Percentiles rank a stretch among this genome's conserved stretches.
Conservation (phyloP, 2,888 invertebrate species). For the Euspilapteryx auroguttella region DNA sequence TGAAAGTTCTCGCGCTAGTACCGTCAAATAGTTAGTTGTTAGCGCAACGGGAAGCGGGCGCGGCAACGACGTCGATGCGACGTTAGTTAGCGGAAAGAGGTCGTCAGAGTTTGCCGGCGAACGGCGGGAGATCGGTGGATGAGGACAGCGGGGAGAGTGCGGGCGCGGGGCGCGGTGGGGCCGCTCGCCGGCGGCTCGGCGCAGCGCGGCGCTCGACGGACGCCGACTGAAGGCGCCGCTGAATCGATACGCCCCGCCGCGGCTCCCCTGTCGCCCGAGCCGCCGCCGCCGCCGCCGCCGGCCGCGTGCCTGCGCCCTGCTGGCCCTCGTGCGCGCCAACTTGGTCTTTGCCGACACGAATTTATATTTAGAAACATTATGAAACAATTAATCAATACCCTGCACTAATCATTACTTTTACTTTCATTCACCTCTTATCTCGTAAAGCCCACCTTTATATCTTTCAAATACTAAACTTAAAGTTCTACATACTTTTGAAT, state of each 20-base stretch:
- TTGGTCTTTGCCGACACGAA: constrained; percentile 56
- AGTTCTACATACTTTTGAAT: too few species aligned
- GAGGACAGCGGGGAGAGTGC: constrained; percentile 26
- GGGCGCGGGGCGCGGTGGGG: constrained; percentile 12
- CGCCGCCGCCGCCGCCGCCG: constrained; percentile 18
- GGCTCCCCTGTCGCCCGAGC: constrained; percentile 19
- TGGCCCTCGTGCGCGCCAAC: constrained; percentile 57
- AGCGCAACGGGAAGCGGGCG: constrained; percentile 49
- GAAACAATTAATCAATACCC: constrained; percentile 55
- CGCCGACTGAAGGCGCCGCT: constrained; percentile 55
- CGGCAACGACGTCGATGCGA: constrained; percentile 41
- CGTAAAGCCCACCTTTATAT: too few species aligned
- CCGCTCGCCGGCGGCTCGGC: constrained; percentile 50
- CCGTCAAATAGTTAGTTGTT: background rate
- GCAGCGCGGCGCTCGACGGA: constrained; percentile 58
- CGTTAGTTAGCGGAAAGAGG: constrained; percentile 56
- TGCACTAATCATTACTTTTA: too few species aligned
- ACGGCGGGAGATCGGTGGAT: constrained; percentile 16
- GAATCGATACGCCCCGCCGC: constrained; percentile 44
- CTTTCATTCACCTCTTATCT: too few species aligned
- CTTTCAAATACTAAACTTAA: too few species aligned
- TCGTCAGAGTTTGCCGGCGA: constrained; percentile 56
- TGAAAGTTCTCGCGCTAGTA: background rate
- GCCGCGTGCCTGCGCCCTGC: constrained; percentile 30
- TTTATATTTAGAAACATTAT: constrained; percentile 61